A percentile compares a stretch with the other conserved stretches of the same genome.
Evolutionary conservation across 2,888 invertebrate species (phyloP).

Genomic region (Gnatocerus cornutus): DNA sequence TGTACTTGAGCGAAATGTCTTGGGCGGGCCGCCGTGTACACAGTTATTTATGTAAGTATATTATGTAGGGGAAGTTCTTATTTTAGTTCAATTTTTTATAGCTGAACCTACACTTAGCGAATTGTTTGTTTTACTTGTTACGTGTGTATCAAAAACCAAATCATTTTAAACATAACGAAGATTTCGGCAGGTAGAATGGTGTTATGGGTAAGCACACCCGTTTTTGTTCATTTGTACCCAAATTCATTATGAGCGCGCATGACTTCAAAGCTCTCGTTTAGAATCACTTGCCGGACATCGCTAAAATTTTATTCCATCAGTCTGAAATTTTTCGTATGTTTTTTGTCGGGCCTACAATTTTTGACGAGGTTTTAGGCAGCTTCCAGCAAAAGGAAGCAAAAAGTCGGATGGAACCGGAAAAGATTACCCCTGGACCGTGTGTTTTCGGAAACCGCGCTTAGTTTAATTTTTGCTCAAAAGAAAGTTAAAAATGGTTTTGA

Average conservation of each 20-base stretch:
- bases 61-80: conserved; percentile 49
- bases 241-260: background rate
- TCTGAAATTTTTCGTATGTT: background rate
- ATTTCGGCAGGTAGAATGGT: conserved; percentile 10
- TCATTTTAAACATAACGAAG: conserved; percentile 16
- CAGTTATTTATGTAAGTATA: conserved; percentile 49
- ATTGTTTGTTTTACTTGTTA: conserved; percentile 42
- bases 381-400: background rate
- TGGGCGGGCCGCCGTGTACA: conserved; percentile 37
- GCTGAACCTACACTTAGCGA: conserved; percentile 45
- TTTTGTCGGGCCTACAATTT: conserved; percentile 11
- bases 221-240: conserved; percentile 6
- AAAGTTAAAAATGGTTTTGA: conserved; percentile 20
- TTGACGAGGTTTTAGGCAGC: conserved; percentile 3
- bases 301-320: background rate
- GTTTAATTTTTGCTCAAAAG: conserved; percentile 1
- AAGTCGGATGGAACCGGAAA: background rate
- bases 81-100: conserved; percentile 45
- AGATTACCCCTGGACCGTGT: background rate
- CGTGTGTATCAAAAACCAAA: conserved; percentile 30
- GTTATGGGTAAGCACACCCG: conserved; percentile 23
- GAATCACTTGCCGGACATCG: conserved; percentile 1
- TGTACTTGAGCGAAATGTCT: conserved; percentile 17
- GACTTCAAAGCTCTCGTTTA: background rate
- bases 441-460: background rate